phyloP scores from a whole-genome alignment of 2,797 vertebrate genomes.

The Prunella strophiata region DNA sequence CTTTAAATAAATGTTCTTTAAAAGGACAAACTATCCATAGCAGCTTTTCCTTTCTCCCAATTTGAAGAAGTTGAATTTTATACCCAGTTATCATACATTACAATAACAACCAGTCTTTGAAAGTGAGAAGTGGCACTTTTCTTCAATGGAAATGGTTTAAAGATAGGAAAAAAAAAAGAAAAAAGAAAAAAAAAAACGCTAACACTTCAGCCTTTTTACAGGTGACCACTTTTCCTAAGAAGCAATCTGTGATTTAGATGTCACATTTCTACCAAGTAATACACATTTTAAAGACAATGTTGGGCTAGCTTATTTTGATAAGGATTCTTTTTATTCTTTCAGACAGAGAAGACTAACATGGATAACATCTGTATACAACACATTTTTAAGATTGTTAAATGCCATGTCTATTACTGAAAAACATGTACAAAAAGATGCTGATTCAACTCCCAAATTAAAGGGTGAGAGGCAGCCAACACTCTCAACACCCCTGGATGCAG shows the following conservation, averaged over 20 bases:
- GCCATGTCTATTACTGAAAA: background rate
- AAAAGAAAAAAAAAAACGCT: too few relatives aligned
- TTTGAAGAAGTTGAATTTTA: background rate
- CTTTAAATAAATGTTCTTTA: background rate
- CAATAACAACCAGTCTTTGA: background rate
- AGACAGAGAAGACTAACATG: background rate
- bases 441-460: background rate
- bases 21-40: background rate
- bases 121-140: background rate
- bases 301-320: background rate
- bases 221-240: background rate
- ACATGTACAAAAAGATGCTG: background rate
- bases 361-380: background rate
- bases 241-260: background rate
- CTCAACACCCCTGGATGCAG: background rate
- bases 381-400: background rate
- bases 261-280: background rate
- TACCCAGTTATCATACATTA: background rate
- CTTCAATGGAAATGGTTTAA: background rate
- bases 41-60: background rate
- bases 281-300: background rate
- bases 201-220: background rate
- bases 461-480: background rate
- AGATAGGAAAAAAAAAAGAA: background rate
- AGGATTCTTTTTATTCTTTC: background rate